Evolutionary conservation across 2,797 vertebrate genomes (phyloP).

Genomic region (Salmo trutta): DNA sequence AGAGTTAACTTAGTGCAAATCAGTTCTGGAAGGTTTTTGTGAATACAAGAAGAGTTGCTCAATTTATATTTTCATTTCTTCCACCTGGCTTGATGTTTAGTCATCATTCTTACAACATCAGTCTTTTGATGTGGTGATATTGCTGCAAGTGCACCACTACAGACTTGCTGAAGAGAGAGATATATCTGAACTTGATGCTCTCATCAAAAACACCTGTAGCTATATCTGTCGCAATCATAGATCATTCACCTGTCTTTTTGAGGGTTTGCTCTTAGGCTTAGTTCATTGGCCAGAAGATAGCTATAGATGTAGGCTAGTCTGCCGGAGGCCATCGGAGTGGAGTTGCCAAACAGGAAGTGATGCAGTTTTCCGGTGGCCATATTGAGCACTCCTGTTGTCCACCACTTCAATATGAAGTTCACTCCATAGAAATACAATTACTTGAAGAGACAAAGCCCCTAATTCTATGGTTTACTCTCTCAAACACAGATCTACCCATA

Average conservation of each 20-base stretch:
- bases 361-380: background rate
- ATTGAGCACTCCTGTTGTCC: background rate
- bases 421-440: background rate
- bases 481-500: background rate
- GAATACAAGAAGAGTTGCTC: conserved; percentile 20
- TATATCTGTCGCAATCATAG: background rate
- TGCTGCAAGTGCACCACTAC: background rate
- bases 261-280: conserved; percentile 4
- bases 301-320: background rate
- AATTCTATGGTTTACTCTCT: too few species aligned
- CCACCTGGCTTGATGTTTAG: conserved; percentile 14
- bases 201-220: conserved; percentile 2
- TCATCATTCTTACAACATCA: conserved; percentile 10
- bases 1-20: conserved; percentile 62
- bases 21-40: conserved; percentile 17
- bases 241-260: conserved; percentile 5
- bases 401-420: background rate
- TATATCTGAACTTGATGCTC: conserved; percentile 13
- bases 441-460: background rate
- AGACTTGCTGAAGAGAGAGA: conserved; percentile 13
- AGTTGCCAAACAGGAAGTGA: background rate
- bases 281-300: background rate
- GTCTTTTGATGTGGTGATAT: conserved; percentile 6
- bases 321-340: background rate
- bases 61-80: conserved; percentile 49